A percentile compares a stretch with the other conserved stretches of the same genome.
Evolutionary conservation across 2,113 vertebrate genomes (phyloP).

Genomic region (Pavo muticus): DNA sequence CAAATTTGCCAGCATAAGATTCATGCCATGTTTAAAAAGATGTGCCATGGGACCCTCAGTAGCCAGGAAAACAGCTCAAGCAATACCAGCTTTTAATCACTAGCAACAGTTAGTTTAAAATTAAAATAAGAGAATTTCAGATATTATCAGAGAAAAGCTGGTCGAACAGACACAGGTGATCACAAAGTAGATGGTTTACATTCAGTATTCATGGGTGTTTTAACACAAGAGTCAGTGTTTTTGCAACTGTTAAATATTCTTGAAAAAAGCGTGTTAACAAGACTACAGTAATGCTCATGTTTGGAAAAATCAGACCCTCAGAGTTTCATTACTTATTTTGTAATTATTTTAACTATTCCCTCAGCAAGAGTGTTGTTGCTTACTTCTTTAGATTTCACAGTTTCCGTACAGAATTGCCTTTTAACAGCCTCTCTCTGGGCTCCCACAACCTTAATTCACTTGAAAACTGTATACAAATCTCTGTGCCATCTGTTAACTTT

Average conservation of each 20-base stretch:
- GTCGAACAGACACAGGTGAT: background rate
- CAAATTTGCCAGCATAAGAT: background rate
- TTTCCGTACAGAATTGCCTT: conserved; percentile 60
- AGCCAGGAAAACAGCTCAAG: background rate
- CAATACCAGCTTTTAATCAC: background rate
- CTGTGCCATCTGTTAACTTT: conserved; percentile 67
- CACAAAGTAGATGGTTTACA: background rate
- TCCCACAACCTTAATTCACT: conserved; percentile 55
- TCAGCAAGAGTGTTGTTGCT: conserved; percentile 49
- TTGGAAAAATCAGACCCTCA: conserved; percentile 35
- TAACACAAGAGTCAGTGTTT: background rate
- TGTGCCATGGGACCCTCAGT: background rate
- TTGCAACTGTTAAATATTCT: background rate
- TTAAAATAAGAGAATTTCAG: background rate
- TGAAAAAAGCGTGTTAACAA: conserved; percentile 48
- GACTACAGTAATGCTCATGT: conserved; percentile 5
- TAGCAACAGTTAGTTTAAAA: background rate
- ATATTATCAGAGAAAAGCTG: background rate
- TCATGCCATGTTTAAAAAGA: background rate
- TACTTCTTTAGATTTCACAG: conserved; percentile 50
- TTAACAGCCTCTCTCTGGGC: conserved; percentile 58
- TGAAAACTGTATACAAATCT: conserved; percentile 61
- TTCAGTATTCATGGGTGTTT: background rate
- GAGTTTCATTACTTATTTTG: conserved; percentile 63
- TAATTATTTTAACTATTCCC: conserved; percentile 71